Base-by-base conservation (phyloP, 2,888 invertebrate species). In the Tetranychus truncatus region DNA sequence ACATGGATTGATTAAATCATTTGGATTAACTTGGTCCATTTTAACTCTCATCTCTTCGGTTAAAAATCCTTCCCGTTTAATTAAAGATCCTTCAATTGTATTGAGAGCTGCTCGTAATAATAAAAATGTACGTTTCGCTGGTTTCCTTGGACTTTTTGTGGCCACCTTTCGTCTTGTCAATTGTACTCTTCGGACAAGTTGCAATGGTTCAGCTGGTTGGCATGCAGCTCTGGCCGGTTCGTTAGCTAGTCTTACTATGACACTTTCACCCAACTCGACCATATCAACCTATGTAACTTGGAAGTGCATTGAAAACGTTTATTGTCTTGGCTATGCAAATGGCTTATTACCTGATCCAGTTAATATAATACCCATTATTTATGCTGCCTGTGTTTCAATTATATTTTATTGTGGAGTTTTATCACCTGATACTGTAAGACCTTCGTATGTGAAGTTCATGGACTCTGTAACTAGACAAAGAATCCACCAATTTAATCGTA, bases 221-320 rank as follows among this genome's bases (percentile, higher is more conserved):
- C 86, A 87, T 81, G 89, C 89, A 0, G 82, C 89, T 79, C 86
- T 89, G 66, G 88, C 90, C 7, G 90, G 89, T 21, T 83, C 89
- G 75, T 79, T 89, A 20, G 89, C 89, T 6, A 89, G 90, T 69
- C 82, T 87, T 73, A 85, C 89, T 46, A 90, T 91, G 84, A 83
- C 85, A 45, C 87, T 88, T 79, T 91, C 89, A 82, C 89, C 89
- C 46, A 89, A 89, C 80, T 88, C 88, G 69, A 89, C 90, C 0
- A 86, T 91, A 74, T 88, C 91, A 20, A 84, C 91, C 45, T 92
- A 91, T 82, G 87, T 89, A 7, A 86, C 90, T 83, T 91, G 91
- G 89, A 92, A 92, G 84, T 86, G 88, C 72, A 84, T 90, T 67
- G 91, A 92, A 86, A 91, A 90, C 82, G 45, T 73, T 21, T 77